Evolutionary conservation across 2,888 invertebrate species (phyloP), one percentile per base, ranked within the genome.

Genomic region (Crossocerus cetratus): DNA sequence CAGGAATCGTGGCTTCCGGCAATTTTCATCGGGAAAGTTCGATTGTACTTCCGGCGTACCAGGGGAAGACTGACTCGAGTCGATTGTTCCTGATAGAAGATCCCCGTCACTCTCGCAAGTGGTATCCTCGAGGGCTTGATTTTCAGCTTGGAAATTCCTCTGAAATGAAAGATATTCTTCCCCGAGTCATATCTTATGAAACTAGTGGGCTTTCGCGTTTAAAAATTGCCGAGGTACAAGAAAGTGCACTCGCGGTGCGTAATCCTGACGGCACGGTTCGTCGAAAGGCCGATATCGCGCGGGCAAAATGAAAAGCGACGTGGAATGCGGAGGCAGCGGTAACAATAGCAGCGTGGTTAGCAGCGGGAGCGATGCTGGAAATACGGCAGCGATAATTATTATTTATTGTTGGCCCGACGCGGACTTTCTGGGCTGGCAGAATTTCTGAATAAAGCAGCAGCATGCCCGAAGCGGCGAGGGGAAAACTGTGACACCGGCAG

Each of bases 21-120:
- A 59, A 72, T 72, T 72, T 72, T 66, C 54, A 58, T 20, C 32
- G 55, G 69, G 56, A 57, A 65, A 62, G 58, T 54, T 62, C n/a
- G n/a, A 57, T 59, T 11, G 69, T 62, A 23, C 8, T 18, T 53
- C 57, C 49, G n/a, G 21, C 14, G 49, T n/a, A 43, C 43, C 18
- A 65, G 32, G 23, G 56, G 62, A 44, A 58, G 43, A 57, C 56
- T 68, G 32, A 49, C 32, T 32, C 21, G 49, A n/a, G 21, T 18
- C 65, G 42, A 69, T 58, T 65, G 65, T 69, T 57, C 64, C 45
- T 45, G 56, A 18, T 42, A 18, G 43, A 69, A 61, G 43, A 54
- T 49, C 53, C 65, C n/a, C n/a, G n/a, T n/a, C n/a, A n/a, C n/a
- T n/a, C n/a, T n/a, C n/a, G n/a, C n/a, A n/a, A n/a, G n/a, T n/a